Conservation (phyloP, 2,797 vertebrate genomes). For the Clarias fuscus region DNA sequence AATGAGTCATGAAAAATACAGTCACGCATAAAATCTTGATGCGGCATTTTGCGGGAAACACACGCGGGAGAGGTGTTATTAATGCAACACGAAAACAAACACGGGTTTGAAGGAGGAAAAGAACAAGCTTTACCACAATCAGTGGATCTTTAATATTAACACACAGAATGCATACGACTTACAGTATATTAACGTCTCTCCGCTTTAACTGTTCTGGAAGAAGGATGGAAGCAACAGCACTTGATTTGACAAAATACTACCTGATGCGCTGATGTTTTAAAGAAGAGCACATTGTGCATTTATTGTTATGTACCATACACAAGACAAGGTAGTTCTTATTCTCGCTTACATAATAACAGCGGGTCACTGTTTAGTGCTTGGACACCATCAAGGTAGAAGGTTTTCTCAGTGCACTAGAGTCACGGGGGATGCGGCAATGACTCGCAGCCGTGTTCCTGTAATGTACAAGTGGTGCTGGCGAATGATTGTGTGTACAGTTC, state of each 20-base stretch:
- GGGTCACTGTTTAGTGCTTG: too few relatives aligned
- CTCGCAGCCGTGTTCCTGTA: too few relatives aligned
- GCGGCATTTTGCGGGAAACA: slow-evolving; percentile 77
- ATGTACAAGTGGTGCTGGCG: too few relatives aligned
- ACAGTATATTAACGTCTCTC: neutral
- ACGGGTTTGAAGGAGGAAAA: slow-evolving; percentile 64
- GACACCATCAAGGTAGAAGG: too few relatives aligned
- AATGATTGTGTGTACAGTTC: too few relatives aligned
- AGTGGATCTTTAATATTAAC: slow-evolving; percentile 48
- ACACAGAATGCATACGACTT: neutral
- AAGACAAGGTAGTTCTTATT: neutral
- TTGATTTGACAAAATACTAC: neutral
- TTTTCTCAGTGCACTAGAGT: too few relatives aligned
- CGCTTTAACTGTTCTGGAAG: neutral
- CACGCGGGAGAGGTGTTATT: slow-evolving; percentile 76
- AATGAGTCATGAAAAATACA: slow-evolving; percentile 82
- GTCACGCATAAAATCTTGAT: slow-evolving; percentile 80
- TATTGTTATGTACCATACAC: too few relatives aligned
- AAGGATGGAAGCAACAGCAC: neutral
- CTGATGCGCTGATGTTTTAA: neutral
- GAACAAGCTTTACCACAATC: slow-evolving; percentile 52
- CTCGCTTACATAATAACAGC: neutral
- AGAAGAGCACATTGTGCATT: neutral
- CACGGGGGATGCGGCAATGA: too few relatives aligned
- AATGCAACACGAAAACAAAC: slow-evolving; percentile 81